Conservation (phyloP, 2,113 vertebrate species). For the Carettochelys insculpta region DNA sequence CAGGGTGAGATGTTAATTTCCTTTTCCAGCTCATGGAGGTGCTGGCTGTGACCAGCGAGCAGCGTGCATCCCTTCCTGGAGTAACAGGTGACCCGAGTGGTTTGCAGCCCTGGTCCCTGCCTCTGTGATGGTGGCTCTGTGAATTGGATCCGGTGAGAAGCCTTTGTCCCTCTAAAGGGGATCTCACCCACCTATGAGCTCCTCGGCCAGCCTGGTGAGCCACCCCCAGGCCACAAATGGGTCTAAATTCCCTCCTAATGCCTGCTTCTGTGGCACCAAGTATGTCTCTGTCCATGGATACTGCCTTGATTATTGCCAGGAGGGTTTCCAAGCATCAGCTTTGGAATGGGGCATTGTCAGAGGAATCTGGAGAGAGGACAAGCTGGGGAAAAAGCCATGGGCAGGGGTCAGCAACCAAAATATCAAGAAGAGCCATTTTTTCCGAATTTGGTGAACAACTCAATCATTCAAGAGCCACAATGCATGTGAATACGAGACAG, state of each 20-base stretch:
- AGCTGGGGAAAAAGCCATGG: not conserved
- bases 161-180: not conserved
- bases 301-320: not conserved
- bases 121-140: not conserved
- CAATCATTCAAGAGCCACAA: too few relatives aligned
- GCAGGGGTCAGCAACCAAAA: not conserved
- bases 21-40: not conserved
- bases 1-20: not conserved
- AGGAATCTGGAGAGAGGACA: not conserved
- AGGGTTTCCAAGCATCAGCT: not conserved
- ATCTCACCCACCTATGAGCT: not conserved
- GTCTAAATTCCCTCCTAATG: not conserved
- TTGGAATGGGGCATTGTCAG: not conserved
- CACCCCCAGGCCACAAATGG: not conserved
- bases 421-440: too few relatives aligned
- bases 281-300: not conserved
- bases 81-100: accelerated
- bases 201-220: not conserved
- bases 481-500: too few relatives aligned
- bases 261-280: accelerated
- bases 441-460: too few relatives aligned
- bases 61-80: not conserved
- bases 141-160: not conserved
- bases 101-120: not conserved
- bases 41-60: not conserved